Percentiles rank a stretch among this genome's conserved stretches.
These are phyloP conservation scores for Momotus momota DNA, from an alignment of 2,797 vertebrate species.

Conservation along the genomic window DNA sequence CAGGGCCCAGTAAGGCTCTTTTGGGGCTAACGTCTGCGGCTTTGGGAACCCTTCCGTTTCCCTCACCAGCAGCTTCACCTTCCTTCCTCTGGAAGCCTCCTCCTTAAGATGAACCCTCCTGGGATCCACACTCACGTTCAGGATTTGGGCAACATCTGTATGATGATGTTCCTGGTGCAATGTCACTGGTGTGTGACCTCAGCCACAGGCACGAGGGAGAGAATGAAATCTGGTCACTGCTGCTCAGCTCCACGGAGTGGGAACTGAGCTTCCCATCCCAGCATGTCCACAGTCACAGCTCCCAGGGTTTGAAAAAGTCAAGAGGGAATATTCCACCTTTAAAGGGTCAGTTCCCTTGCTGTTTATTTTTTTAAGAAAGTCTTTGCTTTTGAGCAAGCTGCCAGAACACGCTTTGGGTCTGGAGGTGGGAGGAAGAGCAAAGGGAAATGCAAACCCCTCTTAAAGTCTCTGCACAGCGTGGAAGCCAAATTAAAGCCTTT, in stretches of 20 bases:
- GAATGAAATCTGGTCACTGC: background rate
- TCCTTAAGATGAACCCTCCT: background rate
- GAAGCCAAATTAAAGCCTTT: background rate
- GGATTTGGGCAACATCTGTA: background rate
- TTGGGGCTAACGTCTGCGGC: background rate
- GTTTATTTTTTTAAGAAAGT: conserved; percentile 36
- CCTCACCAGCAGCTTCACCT: background rate
- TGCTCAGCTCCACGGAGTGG: accelerated
- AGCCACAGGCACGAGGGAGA: accelerated
- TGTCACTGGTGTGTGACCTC: background rate
- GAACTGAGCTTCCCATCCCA: background rate
- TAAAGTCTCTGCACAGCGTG: background rate
- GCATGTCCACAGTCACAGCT: background rate
- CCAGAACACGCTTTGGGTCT: background rate
- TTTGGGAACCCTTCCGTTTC: background rate
- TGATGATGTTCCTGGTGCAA: background rate
- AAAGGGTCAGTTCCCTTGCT: background rate
- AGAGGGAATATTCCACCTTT: conserved; percentile 12
- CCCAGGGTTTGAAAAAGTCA: background rate
- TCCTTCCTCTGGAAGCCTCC: background rate
- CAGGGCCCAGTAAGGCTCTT: background rate
- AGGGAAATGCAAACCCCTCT: background rate
- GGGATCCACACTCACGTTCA: background rate
- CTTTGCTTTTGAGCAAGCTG: background rate
- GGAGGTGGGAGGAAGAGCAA: conserved; percentile 37